These are phyloP conservation scores for Agrotis segetum DNA, from an alignment of 2,888 invertebrate genomes.

Conservation along the genomic window DNA sequence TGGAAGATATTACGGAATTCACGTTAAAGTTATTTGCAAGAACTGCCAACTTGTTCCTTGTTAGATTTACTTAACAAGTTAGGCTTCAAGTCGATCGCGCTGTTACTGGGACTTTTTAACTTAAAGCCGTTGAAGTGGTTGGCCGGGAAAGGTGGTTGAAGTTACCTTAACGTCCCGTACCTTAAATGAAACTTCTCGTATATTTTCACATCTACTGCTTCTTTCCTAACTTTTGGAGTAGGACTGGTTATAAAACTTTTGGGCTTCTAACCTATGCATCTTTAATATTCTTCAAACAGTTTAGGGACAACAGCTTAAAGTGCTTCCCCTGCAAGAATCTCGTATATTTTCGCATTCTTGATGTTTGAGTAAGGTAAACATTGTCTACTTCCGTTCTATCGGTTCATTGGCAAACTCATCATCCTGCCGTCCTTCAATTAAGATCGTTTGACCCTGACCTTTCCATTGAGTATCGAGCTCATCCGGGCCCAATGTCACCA, in stretches of 20 bases:
- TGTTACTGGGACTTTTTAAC: conserved; percentile 20
- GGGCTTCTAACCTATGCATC: too few species aligned
- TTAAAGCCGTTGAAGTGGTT: conserved; percentile 28
- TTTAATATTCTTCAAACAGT: too few species aligned
- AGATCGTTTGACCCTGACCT: conserved; percentile 59
- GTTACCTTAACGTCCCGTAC: conserved; percentile 1
- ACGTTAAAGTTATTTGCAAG: conserved; percentile 30
- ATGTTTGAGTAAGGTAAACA: conserved; percentile 7
- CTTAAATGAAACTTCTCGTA: background rate
- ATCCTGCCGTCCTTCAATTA: conserved; percentile 35
- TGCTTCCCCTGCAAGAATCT: too few species aligned
- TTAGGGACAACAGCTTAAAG: too few species aligned
- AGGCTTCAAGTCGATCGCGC: conserved; percentile 25
- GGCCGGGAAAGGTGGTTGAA: background rate
- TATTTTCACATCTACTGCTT: background rate
- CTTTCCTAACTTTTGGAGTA: too few species aligned
- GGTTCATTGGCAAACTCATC: conserved; percentile 19
- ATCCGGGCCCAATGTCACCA: conserved; percentile 51
- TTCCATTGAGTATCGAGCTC: conserved; percentile 48
- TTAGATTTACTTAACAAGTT: conserved; percentile 44
- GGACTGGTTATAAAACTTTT: too few species aligned
- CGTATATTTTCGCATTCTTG: background rate
- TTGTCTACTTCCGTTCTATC: conserved; percentile 20
- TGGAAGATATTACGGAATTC: conserved; percentile 20
- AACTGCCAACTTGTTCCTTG: conserved; percentile 28